Base-by-base conservation (phyloP, 2,888 invertebrate genomes). In the Julus scanicus region DNA sequence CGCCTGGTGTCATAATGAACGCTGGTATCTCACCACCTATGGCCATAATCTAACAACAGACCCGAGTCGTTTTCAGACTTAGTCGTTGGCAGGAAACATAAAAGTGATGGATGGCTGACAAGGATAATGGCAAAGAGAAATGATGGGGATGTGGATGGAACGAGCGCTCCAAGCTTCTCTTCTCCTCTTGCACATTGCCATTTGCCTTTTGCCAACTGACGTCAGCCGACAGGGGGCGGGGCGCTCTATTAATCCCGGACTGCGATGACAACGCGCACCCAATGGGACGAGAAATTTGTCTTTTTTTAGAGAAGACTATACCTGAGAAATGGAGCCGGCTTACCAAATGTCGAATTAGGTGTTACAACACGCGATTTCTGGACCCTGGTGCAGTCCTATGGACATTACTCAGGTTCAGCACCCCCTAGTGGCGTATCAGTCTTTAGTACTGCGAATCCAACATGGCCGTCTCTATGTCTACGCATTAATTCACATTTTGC, bases 11-110 rank as follows among this genome's bases (percentile, higher is more conserved):
- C 86, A 86, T 86, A 86, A 86, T 86, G 86, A 86, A 86, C 86
- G 86, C 86, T 86, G 86, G 86, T 86, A 86, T 86, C 86, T 86
- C 86, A 86, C 86, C 86, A 86, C 86, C 86, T 86, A 86, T 86
- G 86, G 86, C 49, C 86, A 57, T 86, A 86, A 86, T 86, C 86
- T 86, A 86, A 86, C 86, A 86, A 86, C 86, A 86, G 86, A 86
- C 86, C 87, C 71, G 84, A 88, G 88, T 88, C 88, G 88, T 88
- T 88, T 88, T 71, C 80, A 88, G 88, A 88, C 88, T 88, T 88
- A 88, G 88, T 88, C 88, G 88, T 88, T 88, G 88, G 88, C 88
- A 88, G 88, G 88, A 88, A 88, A 88, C 88, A 88, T 88, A 88
- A 88, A 88, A 88, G 83, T 88, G 88, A 88, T 88, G 88, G 88